These are phyloP conservation scores for Polyommatus icarus DNA, from an alignment of 2,888 invertebrate genomes.

Conservation along the genomic window DNA sequence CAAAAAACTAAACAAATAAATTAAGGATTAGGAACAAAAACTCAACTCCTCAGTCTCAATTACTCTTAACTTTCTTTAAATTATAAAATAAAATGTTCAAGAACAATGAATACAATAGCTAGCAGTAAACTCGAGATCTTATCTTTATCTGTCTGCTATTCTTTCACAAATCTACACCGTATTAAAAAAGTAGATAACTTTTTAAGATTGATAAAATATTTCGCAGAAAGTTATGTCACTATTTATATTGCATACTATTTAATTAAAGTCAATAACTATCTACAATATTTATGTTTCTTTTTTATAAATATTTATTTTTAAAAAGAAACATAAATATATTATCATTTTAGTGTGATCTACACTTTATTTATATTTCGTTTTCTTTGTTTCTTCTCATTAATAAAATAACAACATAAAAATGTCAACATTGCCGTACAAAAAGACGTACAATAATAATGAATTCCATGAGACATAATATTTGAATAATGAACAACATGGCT, in stretches of 20 bases:
- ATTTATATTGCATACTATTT: background rate
- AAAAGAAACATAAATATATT: no score
- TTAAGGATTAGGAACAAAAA: no score
- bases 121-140: background rate
- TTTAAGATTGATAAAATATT: background rate
- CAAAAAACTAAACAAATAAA: no score
- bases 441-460: background rate
- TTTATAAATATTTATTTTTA: no score
- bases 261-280: no score
- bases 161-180: background rate
- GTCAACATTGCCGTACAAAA: background rate
- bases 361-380: no score
- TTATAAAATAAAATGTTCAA: background rate
- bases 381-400: background rate
- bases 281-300: no score
- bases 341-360: no score
- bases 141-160: background rate
- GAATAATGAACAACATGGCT: background rate
- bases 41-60: no score
- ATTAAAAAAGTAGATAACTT: background rate
- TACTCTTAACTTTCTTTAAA: background rate
- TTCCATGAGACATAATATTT: constrained; percentile 2
- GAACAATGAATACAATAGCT: constrained; percentile 1
- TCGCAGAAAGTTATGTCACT: background rate
- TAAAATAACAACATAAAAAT: background rate